Conservation (phyloP, 2,797 vertebrate genomes). For the Botia kubotai region DNA sequence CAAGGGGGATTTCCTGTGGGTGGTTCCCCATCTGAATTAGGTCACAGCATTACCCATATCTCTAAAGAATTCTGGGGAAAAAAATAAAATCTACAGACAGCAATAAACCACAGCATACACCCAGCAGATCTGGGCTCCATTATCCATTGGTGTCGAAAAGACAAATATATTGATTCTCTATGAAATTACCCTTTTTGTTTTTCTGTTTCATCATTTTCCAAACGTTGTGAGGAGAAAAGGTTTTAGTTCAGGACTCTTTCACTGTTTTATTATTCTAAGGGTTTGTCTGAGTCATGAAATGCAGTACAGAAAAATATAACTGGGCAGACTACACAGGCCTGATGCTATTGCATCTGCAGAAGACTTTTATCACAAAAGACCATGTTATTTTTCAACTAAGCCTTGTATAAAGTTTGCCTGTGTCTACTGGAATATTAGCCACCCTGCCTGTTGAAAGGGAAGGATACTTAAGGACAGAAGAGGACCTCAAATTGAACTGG, state of each 20-base stretch:
- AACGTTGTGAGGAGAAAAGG: slow-evolving; percentile 46
- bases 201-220: slow-evolving; percentile 58
- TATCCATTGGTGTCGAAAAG: slow-evolving; percentile 66
- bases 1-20: slow-evolving; percentile 79
- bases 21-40: slow-evolving; percentile 78
- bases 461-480: slow-evolving; percentile 63
- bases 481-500: slow-evolving; percentile 72
- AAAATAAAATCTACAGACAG: slow-evolving; percentile 66
- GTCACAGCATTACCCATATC: slow-evolving; percentile 72
- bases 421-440: slow-evolving; percentile 63
- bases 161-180: slow-evolving; percentile 66
- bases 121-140: slow-evolving; percentile 72
- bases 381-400: slow-evolving; percentile 41
- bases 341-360: slow-evolving; percentile 11
- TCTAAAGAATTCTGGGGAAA: slow-evolving; percentile 68
- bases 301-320: slow-evolving; percentile 38
- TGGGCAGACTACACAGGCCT: slow-evolving; percentile 16
- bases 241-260: slow-evolving; percentile 48
- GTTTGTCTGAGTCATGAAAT: slow-evolving; percentile 43
- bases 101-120: slow-evolving; percentile 65
- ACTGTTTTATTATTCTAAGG: slow-evolving; percentile 47
- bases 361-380: slow-evolving; percentile 39
- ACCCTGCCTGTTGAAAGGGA: slow-evolving; percentile 51
- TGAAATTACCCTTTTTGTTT: slow-evolving; percentile 69
- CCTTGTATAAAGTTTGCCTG: slow-evolving; percentile 57